Conservation (phyloP, 2,888 invertebrate species). For the Cantharis nigra region DNA sequence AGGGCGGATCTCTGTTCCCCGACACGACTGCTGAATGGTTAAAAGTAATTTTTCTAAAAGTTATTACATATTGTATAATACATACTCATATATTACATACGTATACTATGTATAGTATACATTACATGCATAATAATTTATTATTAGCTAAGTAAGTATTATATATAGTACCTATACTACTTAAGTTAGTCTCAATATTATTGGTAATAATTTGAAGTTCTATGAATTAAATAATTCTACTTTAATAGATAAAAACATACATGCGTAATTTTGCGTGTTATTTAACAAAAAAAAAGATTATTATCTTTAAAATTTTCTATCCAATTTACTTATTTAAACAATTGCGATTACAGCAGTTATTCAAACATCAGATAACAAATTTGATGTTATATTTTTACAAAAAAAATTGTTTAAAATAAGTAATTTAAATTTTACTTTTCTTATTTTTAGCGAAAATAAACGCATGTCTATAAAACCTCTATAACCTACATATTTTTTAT, state of each 20-base stretch:
- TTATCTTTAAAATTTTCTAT: background rate
- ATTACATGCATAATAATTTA: no score
- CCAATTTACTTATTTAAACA: background rate
- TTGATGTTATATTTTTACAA: background rate
- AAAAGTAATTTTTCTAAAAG: no score
- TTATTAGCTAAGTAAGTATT: no score
- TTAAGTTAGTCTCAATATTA: no score
- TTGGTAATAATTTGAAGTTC: no score
- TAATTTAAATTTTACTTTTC: constrained; percentile 6
- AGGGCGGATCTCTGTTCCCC: no score
- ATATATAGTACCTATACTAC: no score
- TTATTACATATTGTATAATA: no score
- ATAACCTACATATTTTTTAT: constrained; percentile 11
- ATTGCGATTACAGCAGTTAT: background rate
- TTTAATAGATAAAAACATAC: background rate
- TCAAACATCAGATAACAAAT: constrained; percentile 3
- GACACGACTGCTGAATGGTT: no score
- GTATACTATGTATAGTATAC: no score
- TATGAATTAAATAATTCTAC: no score
- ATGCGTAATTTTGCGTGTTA: background rate
- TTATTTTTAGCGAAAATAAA: constrained; percentile 14
- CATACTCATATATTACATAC: no score
- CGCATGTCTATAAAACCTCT: background rate
- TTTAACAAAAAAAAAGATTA: background rate
- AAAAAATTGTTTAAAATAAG: background rate